Evolutionary conservation across 2,888 invertebrate species (phyloP), one percentile per base, ranked within the genome.

Genomic region (Nebria brevicollis): DNA sequence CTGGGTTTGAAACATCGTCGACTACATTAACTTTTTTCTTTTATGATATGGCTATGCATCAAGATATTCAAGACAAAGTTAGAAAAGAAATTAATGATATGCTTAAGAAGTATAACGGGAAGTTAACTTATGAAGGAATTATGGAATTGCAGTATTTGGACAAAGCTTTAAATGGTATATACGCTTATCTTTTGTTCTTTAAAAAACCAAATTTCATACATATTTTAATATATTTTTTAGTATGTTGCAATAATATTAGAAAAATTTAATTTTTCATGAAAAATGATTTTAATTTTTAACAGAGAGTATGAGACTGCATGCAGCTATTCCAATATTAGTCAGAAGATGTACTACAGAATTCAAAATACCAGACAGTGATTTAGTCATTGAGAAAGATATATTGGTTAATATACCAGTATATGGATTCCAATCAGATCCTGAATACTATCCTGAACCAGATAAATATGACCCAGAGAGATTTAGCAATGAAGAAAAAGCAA

Each of bases 261-360:
- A 20, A 25, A 70, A 4, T 70, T 70, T 70, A 25, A 15, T 20
- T 20, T 20, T 20, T 20, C 20, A 20, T 20, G 20, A 20, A 20
- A 20, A 20, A 20, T 20, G 20, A 13, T 54, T 66, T 15, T 77
- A 42, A 34, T 66, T 76, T 41, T 66, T 86, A 85, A 15, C 84
- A 89, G 91, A 91, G 85, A 87, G 90, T 0, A 85, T 91, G 2
- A 86, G 91, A 11, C 86, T 89, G 75, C 90, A 90, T 84, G 90
- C 91, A 8, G 88, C 90, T 0, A 82, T 89, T 1, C 84, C 87
- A 0, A 83, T 86, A 0, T 82, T 90, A 0, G 87, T 87, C 0
- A 87, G 90, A 65, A 66, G 85, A 2, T 86, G 89, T 54, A 83
- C 82, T 7, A 85, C 86, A 43, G 86, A 88, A 66, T 89, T 88